These are phyloP conservation scores for Dolichallabes microphthalmus DNA, from an alignment of 2,113 vertebrate genomes.

Conservation along the genomic window DNA sequence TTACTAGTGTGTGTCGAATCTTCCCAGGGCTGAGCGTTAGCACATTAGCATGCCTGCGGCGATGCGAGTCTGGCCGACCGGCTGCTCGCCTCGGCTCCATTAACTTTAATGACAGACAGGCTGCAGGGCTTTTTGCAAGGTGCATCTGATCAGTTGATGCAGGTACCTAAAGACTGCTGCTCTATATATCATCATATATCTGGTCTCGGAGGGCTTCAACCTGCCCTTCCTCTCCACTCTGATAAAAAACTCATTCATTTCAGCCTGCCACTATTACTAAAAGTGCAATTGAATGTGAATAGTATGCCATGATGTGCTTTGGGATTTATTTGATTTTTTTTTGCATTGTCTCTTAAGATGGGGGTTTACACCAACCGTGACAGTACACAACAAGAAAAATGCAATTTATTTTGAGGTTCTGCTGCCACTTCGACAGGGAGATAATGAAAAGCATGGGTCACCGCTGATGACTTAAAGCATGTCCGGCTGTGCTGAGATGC, in stretches of 20 bases:
- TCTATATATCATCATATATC: constrained; percentile 53
- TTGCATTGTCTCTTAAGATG: constrained; percentile 54
- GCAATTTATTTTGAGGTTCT: constrained; percentile 98
- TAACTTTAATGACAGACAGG: constrained; percentile 56
- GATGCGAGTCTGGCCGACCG: constrained; percentile 47
- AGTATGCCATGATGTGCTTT: constrained; percentile 36
- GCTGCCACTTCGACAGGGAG: constrained; percentile 94
- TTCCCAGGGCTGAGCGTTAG: constrained; percentile 32
- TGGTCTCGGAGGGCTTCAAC: constrained; percentile 35
- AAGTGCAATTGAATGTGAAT: constrained; percentile 52
- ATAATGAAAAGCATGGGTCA: constrained; percentile 99
- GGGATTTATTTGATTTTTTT: constrained; percentile 43
- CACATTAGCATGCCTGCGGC: constrained; percentile 53
- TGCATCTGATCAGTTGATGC: constrained; percentile 58
- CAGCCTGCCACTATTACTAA: constrained; percentile 9
- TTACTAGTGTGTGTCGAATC: constrained; percentile 43
- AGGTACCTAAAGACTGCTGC: constrained; percentile 52
- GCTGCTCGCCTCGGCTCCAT: constrained; percentile 53
- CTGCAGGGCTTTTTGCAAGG: constrained; percentile 52
- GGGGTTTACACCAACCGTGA: constrained; percentile 69
- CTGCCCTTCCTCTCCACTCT: constrained; percentile 26
- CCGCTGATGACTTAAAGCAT: constrained; percentile 98
- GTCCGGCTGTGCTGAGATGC: constrained; percentile 89
- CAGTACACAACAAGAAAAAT: constrained; percentile 93
- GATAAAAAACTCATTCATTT: constrained; percentile 51